Percentiles rank a stretch among this genome's conserved stretches.
Conservation (phyloP, 2,113 vertebrate genomes). For the Prionailurus viverrinus region DNA sequence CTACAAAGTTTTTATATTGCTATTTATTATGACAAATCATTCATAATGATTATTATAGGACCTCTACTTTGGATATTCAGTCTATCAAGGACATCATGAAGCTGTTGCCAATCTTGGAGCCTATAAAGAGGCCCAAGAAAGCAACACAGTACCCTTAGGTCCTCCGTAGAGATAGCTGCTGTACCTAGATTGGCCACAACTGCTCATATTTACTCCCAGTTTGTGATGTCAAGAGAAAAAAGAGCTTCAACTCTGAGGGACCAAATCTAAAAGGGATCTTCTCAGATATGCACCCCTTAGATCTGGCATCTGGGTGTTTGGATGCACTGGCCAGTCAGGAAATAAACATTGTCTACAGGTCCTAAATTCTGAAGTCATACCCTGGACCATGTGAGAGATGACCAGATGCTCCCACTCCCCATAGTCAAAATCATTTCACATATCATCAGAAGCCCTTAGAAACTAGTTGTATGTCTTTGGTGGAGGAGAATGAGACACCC, state of each 20-base stretch:
- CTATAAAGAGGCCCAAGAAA: neutral
- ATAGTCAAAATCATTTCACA: slow-evolving; percentile 88
- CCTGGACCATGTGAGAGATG: slow-evolving; percentile 86
- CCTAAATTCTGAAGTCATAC: slow-evolving; percentile 86
- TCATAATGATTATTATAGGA: neutral
- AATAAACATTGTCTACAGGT: slow-evolving; percentile 90
- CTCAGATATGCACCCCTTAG: slow-evolving; percentile 86
- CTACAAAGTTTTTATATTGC: neutral
- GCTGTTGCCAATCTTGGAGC: neutral
- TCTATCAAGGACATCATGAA: neutral
- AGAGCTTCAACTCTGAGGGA: slow-evolving; percentile 88
- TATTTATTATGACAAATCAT: neutral
- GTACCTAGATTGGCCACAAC: slow-evolving; percentile 89
- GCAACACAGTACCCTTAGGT: slow-evolving; percentile 85
- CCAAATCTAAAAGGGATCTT: slow-evolving; percentile 90
- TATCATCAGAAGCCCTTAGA: slow-evolving; percentile 86
- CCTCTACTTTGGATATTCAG: neutral
- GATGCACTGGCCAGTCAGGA: slow-evolving; percentile 87
- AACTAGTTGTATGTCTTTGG: slow-evolving; percentile 89
- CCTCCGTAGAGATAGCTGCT: slow-evolving; percentile 84
- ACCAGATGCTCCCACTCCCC: slow-evolving; percentile 63
- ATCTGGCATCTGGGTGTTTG: slow-evolving; percentile 92
- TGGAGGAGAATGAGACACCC: slow-evolving; percentile 87
- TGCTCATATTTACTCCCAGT: slow-evolving; percentile 82
- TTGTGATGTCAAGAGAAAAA: slow-evolving; percentile 80